Evolutionary conservation across 2,888 invertebrate genomes (phyloP), one percentile per base, ranked within the genome.

Genomic region (Biston stratarius): DNA sequence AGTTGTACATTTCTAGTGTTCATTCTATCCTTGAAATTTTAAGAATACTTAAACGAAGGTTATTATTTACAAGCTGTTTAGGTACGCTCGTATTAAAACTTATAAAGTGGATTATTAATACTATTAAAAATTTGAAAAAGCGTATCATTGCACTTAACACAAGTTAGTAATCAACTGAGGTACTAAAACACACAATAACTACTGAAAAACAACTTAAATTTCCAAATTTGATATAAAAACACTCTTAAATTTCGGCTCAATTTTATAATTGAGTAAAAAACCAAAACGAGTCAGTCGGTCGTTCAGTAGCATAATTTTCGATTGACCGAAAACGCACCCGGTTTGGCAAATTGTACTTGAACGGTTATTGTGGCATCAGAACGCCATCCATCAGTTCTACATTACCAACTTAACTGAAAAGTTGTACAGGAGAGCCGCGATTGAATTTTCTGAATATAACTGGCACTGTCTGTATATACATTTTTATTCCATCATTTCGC

Each of bases 371-470:
- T 49, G 34, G 24, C 52, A 45, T 52, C 61, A 38, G 38, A 61
- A 10, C 56, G 60, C 49, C 14, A 78, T 77, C 77, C 74, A 77
- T 77, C 81, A 77, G 42, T 61, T 65, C 68, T n/a, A 14, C 53
- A 40, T 14, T 7, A 10, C 44, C 38, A 33, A 33, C 40, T 55
- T 55, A 24, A 15, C 38, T 24, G 6, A 0, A 11, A 7, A 42
- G 12, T 44, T 33, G 24, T 33, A 33, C 9, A 6, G 15, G 14
- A 11, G 51, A 51, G 51, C 51, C 9, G 36, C 7, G 5, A 34
- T 51, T 36, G 36, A 10, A 34, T 36, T 51, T 36, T 51, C 24
- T n/a, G 2, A 36, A 51, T 8, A 36, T 36, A 51, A 36, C 34
- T 36, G 33, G 11, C 9, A n/a, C 8, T 7, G 8, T 1, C n/a